A percentile compares a stretch with the other conserved stretches of the same genome.
Conservation (phyloP, 1,140 invertebrate genomes). For the Amphibalanus amphitrite region DNA sequence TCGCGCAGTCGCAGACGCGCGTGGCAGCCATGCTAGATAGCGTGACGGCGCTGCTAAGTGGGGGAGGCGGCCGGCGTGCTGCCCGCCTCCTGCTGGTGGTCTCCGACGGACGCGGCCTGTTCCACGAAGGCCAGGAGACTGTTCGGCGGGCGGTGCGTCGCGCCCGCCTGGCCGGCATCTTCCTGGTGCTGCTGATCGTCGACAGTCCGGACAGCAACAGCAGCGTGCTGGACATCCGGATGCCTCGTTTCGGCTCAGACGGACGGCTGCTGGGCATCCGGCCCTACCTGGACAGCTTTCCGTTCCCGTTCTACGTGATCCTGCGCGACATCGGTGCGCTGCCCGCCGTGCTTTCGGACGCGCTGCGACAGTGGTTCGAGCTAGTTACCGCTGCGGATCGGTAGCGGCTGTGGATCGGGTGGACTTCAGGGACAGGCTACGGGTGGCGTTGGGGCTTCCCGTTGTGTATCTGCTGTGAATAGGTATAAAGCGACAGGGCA, state of each 20-base stretch:
- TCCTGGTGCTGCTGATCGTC: constrained; percentile 86
- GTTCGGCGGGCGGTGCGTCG: constrained; percentile 60
- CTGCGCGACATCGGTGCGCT: constrained; percentile 70
- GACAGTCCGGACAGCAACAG: constrained; percentile 85
- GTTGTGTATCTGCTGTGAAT: no score
- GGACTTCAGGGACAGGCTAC: no score
- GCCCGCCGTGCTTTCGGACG: constrained; percentile 80
- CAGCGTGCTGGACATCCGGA: constrained; percentile 26
- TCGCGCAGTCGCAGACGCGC: constrained; percentile 61
- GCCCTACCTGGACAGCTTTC: constrained; percentile 84
- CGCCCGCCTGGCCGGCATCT: constrained; percentile 62
- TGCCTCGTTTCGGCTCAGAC: constrained; percentile 45
- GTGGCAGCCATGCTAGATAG: constrained; percentile 58
- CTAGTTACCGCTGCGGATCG: constrained; percentile 43
- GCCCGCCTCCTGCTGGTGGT: constrained; percentile 82
- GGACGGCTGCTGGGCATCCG: constrained; percentile 40
- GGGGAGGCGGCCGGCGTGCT: constrained; percentile 32
- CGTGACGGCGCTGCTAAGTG: constrained; percentile 41
- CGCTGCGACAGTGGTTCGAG: constrained; percentile 96
- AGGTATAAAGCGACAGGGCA: no score
- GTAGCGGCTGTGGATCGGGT: no score
- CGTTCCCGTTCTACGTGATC: constrained; percentile 97
- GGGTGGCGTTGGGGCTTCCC: no score
- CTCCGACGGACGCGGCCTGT: constrained; percentile 79
- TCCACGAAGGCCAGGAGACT: constrained; percentile 63